A percentile compares a stretch with the other conserved stretches of the same genome.
phyloP scores from a whole-genome alignment of 2,888 invertebrate species.

The Omphaloscelis lunosa region DNA sequence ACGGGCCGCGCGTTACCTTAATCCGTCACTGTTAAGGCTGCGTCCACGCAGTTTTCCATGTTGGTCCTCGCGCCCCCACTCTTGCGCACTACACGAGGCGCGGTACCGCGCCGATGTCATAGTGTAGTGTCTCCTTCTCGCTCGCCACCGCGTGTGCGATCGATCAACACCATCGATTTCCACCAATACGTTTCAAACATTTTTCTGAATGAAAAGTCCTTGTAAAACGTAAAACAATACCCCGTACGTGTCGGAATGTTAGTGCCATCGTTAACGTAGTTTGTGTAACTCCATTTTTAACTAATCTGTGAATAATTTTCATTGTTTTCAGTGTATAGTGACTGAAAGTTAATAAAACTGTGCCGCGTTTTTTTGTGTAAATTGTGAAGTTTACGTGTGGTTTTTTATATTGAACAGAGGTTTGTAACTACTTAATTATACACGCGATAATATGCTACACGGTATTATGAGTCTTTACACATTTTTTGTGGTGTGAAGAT shows the following conservation, averaged over 20 bases:
- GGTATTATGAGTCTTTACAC: slow-evolving; percentile 42
- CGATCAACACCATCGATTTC: slow-evolving; percentile 78
- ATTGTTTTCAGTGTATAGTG: slow-evolving; percentile 66
- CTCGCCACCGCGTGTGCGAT: slow-evolving; percentile 82
- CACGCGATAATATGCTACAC: slow-evolving; percentile 32
- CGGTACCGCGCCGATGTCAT: slow-evolving; percentile 67
- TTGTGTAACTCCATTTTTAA: slow-evolving; percentile 54
- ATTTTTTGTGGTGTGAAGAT: slow-evolving; percentile 53
- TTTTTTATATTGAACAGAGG: slow-evolving; percentile 55
- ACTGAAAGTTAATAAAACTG: slow-evolving; percentile 66
- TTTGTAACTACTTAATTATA: slow-evolving; percentile 65
- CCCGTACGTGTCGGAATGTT: slow-evolving; percentile 57
- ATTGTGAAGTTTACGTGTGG: slow-evolving; percentile 58
- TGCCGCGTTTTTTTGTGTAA: slow-evolving; percentile 56
- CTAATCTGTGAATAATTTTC: slow-evolving; percentile 61
- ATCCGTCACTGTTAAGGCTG: slow-evolving; percentile 71
- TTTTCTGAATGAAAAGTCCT: slow-evolving; percentile 89
- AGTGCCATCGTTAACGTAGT: slow-evolving; percentile 62
- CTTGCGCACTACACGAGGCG: slow-evolving; percentile 74
- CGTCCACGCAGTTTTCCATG: slow-evolving; percentile 84
- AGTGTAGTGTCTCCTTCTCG: slow-evolving; percentile 81
- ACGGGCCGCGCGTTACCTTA: slow-evolving; percentile 31
- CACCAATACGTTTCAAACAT: slow-evolving; percentile 80
- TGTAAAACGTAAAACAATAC: slow-evolving; percentile 71
- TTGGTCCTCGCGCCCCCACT: slow-evolving; percentile 85